These are phyloP conservation scores for Nyctibius bracteatus DNA, from an alignment of 2,113 vertebrate species.

Conservation along the genomic window DNA sequence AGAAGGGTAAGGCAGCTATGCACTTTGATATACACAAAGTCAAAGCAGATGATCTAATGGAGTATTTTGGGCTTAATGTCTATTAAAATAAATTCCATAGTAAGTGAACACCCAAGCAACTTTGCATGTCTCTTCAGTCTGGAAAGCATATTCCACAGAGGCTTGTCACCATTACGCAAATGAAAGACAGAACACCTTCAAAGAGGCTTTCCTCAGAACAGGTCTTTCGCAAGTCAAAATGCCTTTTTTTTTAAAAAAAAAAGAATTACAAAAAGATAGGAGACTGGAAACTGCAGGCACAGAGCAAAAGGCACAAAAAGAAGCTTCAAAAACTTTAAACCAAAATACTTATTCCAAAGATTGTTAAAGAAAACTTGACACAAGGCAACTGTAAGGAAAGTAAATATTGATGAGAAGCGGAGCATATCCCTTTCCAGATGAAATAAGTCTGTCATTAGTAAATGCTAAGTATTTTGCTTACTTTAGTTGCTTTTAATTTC, in stretches of 20 bases:
- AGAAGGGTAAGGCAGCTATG: not conserved
- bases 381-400: not conserved
- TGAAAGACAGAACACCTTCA: slow-evolving; percentile 69
- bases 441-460: not conserved
- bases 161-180: slow-evolving; percentile 72
- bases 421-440: not conserved
- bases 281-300: not conserved
- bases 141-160: slow-evolving; percentile 70
- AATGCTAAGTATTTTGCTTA: slow-evolving; percentile 60
- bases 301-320: not conserved
- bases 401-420: not conserved
- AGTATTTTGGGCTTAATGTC: not conserved
- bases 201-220: not conserved
- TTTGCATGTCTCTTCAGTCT: slow-evolving; percentile 71
- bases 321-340: not conserved
- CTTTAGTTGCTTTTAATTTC: slow-evolving; percentile 92
- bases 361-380: not conserved
- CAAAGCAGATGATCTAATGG: not conserved
- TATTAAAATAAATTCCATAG: not conserved
- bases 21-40: not conserved
- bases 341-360: not conserved
- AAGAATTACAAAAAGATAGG: not conserved
- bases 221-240: not conserved
- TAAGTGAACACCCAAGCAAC: slow-evolving; percentile 67
- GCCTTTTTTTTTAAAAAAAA: not conserved